These are phyloP conservation scores for Dinoponera quadriceps DNA, from an alignment of 1,140 invertebrate species.

Conservation along the genomic window DNA sequence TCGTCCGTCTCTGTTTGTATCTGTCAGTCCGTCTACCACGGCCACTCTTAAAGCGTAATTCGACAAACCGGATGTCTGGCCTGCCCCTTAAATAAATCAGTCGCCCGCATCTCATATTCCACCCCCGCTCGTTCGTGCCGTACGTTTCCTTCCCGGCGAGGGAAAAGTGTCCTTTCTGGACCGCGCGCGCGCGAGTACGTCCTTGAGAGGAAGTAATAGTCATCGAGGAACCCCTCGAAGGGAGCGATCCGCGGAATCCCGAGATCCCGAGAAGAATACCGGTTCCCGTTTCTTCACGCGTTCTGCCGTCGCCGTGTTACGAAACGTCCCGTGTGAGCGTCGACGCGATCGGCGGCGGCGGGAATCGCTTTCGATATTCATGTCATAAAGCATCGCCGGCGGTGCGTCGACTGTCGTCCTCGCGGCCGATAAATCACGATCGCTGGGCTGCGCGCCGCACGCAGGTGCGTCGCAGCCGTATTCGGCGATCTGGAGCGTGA, in stretches of 20 bases:
- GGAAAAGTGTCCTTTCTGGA: conserved; percentile 52
- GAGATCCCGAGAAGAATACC: background rate
- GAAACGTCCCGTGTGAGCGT: background rate
- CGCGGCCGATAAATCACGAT: conserved; percentile 83
- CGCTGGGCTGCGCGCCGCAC: conserved; percentile 69
- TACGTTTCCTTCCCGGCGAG: conserved; percentile 31
- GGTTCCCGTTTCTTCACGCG: conserved; percentile 11
- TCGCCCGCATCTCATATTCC: conserved; percentile 84
- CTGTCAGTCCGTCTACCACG: conserved; percentile 70
- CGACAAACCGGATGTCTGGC: conserved; percentile 85
- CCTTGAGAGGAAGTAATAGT: conserved; percentile 51
- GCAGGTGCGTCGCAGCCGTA: conserved; percentile 40
- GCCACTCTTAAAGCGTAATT: conserved; percentile 78
- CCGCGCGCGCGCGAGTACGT: conserved; percentile 26
- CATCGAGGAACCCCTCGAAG: conserved; percentile 42
- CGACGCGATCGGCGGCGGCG: conserved; percentile 1
- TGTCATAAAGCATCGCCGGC: conserved; percentile 50
- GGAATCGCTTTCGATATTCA: conserved; percentile 28
- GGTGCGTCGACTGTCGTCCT: conserved; percentile 79
- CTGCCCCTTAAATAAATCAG: conserved; percentile 84
- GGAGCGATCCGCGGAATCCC: conserved; percentile 28
- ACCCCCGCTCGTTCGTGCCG: conserved; percentile 64
- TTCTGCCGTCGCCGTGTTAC: background rate
- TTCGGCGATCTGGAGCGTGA: conserved; percentile 47
- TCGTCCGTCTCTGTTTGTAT: conserved; percentile 67